Conservation (phyloP, 1,140 invertebrate genomes). For the Augochlora pura region DNA sequence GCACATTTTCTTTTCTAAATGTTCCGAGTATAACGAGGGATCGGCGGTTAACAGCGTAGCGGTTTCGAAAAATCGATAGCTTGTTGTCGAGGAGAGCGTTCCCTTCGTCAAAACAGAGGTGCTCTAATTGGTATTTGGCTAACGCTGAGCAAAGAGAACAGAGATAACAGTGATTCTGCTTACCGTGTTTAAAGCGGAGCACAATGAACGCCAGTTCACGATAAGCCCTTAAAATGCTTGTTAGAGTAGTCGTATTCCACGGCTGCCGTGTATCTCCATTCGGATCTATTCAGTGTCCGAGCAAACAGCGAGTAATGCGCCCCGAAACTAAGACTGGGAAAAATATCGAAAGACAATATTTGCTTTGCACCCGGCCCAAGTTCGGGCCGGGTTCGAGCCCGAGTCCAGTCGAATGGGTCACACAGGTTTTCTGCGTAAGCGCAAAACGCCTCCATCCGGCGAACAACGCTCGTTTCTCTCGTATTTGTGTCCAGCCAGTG, state of each 20-base stretch:
- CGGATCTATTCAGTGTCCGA: background rate
- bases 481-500: conserved; percentile 46
- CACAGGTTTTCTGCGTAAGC: conserved; percentile 54
- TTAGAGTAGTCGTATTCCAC: background rate
- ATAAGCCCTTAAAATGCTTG: background rate
- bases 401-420: conserved; percentile 47
- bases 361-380: conserved; percentile 28
- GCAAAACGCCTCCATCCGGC: conserved; percentile 36
- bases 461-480: conserved; percentile 47
- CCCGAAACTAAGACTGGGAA: conserved; percentile 26
- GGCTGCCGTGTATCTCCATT: background rate
- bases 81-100: background rate
- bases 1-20: too few relatives aligned
- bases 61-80: background rate
- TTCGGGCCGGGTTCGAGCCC: background rate
- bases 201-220: background rate
- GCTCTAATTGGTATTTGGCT: background rate
- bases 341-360: conserved; percentile 60
- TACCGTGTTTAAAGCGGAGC: background rate
- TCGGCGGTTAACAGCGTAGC: background rate
- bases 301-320: conserved; percentile 27
- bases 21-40: background rate
- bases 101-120: background rate
- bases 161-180: conserved; percentile 1
- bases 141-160: background rate